Evolutionary conservation across 2,113 vertebrate genomes (phyloP), one percentile per base, ranked within the genome.

Genomic region (Microcebus murinus): DNA sequence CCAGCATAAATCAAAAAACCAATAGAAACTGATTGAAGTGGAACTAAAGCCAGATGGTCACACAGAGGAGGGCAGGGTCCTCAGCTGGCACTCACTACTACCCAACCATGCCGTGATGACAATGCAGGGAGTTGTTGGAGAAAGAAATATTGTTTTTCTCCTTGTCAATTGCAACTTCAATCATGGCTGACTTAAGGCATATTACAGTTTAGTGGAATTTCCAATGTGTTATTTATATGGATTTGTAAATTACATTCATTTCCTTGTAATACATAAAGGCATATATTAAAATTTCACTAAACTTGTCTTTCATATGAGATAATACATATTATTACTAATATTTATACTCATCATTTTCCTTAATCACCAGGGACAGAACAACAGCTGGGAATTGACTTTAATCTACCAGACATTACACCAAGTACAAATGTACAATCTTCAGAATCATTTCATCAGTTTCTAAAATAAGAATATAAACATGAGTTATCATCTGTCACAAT

Each of bases 101-200:
- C 97, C 91, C 96, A 96, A 70, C 93, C 95, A 55, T 94, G 90
- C 80, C 95, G 96, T 65, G 82, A 93, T 96, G 96, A 96, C 93
- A 95, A 97, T 0, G 86, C 36, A 74, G 94, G 87, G 97, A 98
- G 93, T 87, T 85, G 85, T 77, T 93, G 95, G 85, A 95, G 90
- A 97, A 84, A 96, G 82, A 94, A 97, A 94, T 91, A 97, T 96
- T 90, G 34, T 67, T 95, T 96, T 98, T 97, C 97, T 94, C 93
- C 89, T 29, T 96, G 88, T 74, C 97, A 86, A 92, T 94, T 90
- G 55, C 96, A 97, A 98, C 96, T 95, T 94, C 39, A 95, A 96
- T 96, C 96, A 95, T 77, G 97, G 96, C 96, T 96, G 95, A 97
- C 90, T 96, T 97, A 94, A 98, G 96, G 97, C 93, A 87, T 97